Evolutionary conservation across 1,140 invertebrate species (phyloP).

Genomic region (Megalopta genalis): DNA sequence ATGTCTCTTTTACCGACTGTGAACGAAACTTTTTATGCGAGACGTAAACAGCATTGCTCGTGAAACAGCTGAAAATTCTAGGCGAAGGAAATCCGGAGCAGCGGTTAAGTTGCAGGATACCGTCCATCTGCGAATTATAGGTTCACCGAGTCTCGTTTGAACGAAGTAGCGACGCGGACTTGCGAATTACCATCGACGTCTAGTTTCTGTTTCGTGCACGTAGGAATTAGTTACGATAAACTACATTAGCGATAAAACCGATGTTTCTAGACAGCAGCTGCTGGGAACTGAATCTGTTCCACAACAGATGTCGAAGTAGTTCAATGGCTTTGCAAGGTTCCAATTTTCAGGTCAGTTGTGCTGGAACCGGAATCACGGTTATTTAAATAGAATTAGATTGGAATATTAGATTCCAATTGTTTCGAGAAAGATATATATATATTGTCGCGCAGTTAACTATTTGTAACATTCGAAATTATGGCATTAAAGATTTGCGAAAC

Average conservation of each 20-base stretch:
- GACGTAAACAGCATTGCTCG: too few relatives aligned
- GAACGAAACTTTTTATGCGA: too few relatives aligned
- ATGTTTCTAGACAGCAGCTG: not conserved
- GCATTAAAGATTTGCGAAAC: too few relatives aligned
- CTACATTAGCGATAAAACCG: not conserved
- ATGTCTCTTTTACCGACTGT: too few relatives aligned
- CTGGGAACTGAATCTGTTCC: not conserved
- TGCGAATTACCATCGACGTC: slow-evolving; percentile 18
- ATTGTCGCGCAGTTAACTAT: too few relatives aligned
- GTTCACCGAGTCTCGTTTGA: not conserved
- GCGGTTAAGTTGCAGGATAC: too few relatives aligned
- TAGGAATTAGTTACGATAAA: slow-evolving; percentile 21
- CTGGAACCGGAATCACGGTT: not conserved
- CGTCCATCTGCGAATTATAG: not conserved
- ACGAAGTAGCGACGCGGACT: not conserved
- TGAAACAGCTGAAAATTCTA: too few relatives aligned
- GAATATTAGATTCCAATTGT: too few relatives aligned
- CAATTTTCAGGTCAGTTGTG: not conserved
- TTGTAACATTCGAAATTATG: too few relatives aligned
- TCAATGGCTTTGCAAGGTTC: not conserved
- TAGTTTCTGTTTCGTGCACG: slow-evolving; percentile 9
- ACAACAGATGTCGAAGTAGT: not conserved
- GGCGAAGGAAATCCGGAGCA: too few relatives aligned
- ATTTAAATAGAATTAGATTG: too few relatives aligned
- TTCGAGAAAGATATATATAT: too few relatives aligned